Conservation (phyloP, 2,888 invertebrate species). For the Operophtera brumata region DNA sequence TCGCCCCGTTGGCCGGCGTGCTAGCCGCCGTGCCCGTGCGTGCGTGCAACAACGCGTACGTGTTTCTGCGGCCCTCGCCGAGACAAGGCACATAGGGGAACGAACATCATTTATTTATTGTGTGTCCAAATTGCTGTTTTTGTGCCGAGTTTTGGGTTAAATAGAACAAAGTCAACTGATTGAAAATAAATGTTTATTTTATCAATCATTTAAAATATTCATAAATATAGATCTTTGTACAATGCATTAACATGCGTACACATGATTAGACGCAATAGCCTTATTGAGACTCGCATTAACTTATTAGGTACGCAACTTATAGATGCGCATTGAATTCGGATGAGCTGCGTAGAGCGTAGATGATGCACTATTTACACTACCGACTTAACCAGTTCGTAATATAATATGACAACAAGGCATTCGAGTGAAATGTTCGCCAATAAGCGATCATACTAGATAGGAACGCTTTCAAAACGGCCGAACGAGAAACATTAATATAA, state of each 20-base stretch:
- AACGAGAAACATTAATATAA: slow-evolving; percentile 55
- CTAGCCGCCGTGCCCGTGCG: slow-evolving; percentile 54
- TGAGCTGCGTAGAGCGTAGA: slow-evolving; percentile 43
- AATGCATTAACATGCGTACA: slow-evolving; percentile 71
- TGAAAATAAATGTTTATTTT: slow-evolving; percentile 79
- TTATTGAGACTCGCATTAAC: slow-evolving; percentile 57
- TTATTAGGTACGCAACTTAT: slow-evolving; percentile 47
- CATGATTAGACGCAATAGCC: slow-evolving; percentile 56
- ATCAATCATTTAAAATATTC: slow-evolving; percentile 78
- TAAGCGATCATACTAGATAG: slow-evolving; percentile 35
- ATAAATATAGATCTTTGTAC: slow-evolving; percentile 80
- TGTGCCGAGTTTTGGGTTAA: background rate
- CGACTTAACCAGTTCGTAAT: slow-evolving; percentile 40
- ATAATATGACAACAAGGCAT: slow-evolving; percentile 39
- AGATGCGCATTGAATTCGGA: slow-evolving; percentile 37
- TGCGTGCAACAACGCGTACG: slow-evolving; percentile 49
- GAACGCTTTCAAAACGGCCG: slow-evolving; percentile 46
- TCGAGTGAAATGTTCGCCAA: slow-evolving; percentile 44
- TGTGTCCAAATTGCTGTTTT: background rate
- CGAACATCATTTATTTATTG: too few species aligned
- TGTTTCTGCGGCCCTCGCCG: slow-evolving; percentile 41
- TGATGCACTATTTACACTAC: slow-evolving; percentile 52
- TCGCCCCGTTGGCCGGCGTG: slow-evolving; percentile 46
- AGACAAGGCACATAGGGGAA: slow-evolving; percentile 23
- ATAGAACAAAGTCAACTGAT: slow-evolving; percentile 46